These are phyloP conservation scores for Pelvicachromis taeniatus DNA, from an alignment of 2,113 vertebrate species.

Conservation along the genomic window DNA sequence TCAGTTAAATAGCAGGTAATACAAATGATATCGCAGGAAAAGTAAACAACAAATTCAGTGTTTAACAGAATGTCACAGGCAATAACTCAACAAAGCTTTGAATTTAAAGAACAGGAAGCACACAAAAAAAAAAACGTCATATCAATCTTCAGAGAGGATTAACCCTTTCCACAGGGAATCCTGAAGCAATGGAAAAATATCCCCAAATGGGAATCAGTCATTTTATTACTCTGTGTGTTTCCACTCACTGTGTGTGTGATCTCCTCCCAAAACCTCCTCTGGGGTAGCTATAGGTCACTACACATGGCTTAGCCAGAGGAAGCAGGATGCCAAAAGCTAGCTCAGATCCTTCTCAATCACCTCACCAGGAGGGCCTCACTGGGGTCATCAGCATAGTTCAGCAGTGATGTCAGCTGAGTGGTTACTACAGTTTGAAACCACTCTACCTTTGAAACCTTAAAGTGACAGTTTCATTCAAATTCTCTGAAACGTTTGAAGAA, in stretches of 20 bases:
- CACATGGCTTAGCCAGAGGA: constrained; percentile 6
- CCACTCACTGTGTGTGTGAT: constrained; percentile 15
- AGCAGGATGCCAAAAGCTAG: constrained; percentile 20
- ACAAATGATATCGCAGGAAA: background rate
- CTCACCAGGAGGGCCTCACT: background rate
- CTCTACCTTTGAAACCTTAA: no score
- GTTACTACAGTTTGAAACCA: background rate
- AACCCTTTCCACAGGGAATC: background rate
- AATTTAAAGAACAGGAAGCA: constrained; percentile 11
- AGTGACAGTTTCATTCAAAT: background rate
- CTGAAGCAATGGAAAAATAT: constrained; percentile 20
- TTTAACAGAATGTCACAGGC: background rate
- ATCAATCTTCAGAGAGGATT: constrained; percentile 29
- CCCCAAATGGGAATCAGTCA: constrained; percentile 30
- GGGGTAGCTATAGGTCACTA: constrained; percentile 26
- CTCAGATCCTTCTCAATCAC: background rate
- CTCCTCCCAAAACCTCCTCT: constrained; percentile 20
- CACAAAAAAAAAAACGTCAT: background rate
- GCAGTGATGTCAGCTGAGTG: background rate
- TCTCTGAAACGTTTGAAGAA: background rate
- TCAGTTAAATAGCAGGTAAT: background rate
- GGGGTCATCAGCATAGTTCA: background rate
- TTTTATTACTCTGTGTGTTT: constrained; percentile 19
- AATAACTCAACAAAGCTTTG: background rate
- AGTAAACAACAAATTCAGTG: background rate